These are phyloP conservation scores for Amazona guildingii DNA, from an alignment of 2,113 vertebrate species.

Conservation along the genomic window DNA sequence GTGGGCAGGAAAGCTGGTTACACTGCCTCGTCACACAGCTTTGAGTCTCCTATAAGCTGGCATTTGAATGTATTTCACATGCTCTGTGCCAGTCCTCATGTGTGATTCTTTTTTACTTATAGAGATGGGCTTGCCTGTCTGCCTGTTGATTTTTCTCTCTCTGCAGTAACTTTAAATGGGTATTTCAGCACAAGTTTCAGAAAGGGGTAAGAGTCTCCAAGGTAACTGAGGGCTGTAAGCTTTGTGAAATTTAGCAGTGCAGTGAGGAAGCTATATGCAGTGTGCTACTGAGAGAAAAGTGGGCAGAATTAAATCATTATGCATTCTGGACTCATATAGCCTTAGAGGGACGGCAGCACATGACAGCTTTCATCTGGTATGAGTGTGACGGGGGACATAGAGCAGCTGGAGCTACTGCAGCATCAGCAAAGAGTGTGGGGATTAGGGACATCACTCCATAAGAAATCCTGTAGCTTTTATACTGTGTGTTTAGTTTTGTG, in stretches of 20 bases:
- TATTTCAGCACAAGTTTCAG: background rate
- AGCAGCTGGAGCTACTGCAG: background rate
- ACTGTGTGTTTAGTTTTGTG: background rate
- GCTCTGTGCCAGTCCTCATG: background rate
- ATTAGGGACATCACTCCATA: background rate
- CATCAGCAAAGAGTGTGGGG: background rate
- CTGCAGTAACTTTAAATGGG: background rate
- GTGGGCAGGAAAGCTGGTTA: rapidly evolving
- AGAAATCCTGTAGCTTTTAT: background rate
- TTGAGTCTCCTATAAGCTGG: background rate
- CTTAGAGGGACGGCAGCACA: background rate
- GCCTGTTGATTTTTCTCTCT: background rate
- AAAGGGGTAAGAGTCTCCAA: background rate
- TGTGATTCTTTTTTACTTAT: background rate
- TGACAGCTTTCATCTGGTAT: background rate
- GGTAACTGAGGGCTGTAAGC: background rate
- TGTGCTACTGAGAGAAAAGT: background rate
- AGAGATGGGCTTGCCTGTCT: background rate
- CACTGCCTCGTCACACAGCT: rapidly evolving
- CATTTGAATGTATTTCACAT: background rate
- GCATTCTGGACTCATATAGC: background rate
- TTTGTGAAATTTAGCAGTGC: background rate
- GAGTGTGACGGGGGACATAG: background rate
- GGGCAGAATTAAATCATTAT: background rate
- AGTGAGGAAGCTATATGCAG: background rate